A percentile compares a stretch with the other conserved stretches of the same genome.
Evolutionary conservation across 2,888 invertebrate species (phyloP).

Genomic region (Seira musarum): DNA sequence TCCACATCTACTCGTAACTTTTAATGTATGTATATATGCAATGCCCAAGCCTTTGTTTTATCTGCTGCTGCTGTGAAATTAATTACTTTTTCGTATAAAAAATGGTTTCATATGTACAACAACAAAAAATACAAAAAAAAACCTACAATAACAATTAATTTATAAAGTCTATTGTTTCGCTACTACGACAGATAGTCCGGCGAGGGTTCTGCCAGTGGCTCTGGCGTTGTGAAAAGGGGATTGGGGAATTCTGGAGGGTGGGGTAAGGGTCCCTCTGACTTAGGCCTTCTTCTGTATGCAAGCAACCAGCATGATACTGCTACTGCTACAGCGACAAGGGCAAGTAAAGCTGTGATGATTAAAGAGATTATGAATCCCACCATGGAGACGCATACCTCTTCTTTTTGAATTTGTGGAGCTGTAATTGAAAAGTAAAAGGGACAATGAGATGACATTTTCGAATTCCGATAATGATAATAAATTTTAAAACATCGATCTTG

Average conservation of each 20-base stretch:
- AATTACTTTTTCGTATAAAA: constrained; percentile 23
- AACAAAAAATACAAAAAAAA: constrained; percentile 28
- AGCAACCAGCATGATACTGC: constrained; percentile 97
- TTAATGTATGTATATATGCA: not conserved
- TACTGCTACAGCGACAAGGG: constrained; percentile 93
- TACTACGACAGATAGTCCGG: constrained; percentile 80
- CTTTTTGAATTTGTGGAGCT: constrained; percentile 71
- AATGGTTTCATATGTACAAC: constrained; percentile 29
- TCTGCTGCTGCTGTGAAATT: not conserved
- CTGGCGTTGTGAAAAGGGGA: constrained; percentile 89
- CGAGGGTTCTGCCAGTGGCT: constrained; percentile 86
- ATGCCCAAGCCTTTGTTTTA: not conserved
- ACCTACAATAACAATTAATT: constrained; percentile 32
- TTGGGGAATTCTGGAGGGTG: constrained; percentile 97
- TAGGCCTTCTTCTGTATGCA: constrained; percentile 91
- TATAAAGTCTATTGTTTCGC: constrained; percentile 46
- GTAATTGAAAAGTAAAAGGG: constrained; percentile 11
- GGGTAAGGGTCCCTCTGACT: constrained; percentile 90
- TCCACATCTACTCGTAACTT: too few species aligned
- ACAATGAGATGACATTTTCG: too few species aligned
- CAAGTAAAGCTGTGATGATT: constrained; percentile 91
- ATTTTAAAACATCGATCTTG: too few species aligned
- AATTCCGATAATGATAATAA: too few species aligned
- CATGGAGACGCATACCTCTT: constrained; percentile 94
- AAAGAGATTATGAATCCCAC: constrained; percentile 93